phyloP scores from a whole-genome alignment of 2,797 vertebrate genomes.

The Vipera latastei region DNA sequence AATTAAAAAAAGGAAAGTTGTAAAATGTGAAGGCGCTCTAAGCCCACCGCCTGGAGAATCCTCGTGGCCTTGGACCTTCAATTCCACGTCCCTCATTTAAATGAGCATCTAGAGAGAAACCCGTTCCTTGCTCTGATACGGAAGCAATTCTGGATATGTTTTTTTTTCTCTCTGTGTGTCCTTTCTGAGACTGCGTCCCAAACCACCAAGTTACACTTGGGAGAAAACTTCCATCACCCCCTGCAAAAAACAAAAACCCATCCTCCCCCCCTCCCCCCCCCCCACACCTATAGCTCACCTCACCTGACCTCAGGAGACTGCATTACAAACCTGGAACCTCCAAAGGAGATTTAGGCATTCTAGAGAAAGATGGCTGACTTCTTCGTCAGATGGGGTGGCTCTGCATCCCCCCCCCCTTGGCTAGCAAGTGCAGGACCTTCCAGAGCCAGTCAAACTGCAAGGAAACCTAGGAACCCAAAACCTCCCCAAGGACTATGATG shows the following conservation, averaged over 20 bases:
- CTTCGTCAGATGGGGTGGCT: neutral
- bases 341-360: neutral
- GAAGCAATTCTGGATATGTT: neutral
- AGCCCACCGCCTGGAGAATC: neutral
- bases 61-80: neutral
- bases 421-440: neutral
- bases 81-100: neutral
- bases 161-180: neutral
- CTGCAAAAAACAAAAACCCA: neutral
- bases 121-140: rapidly evolving
- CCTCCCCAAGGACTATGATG: neutral
- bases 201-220: neutral
- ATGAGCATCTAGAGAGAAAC: neutral
- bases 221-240: neutral
- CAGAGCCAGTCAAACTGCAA: neutral
- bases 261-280: neutral
- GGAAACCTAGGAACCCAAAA: neutral
- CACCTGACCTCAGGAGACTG: neutral
- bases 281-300: neutral
- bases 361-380: neutral
- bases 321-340: neutral
- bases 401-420: neutral
- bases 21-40: neutral
- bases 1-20: neutral
- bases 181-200: neutral